These are phyloP conservation scores for Oreochromis aureus DNA, from an alignment of 2,113 vertebrate genomes.

Conservation along the genomic window DNA sequence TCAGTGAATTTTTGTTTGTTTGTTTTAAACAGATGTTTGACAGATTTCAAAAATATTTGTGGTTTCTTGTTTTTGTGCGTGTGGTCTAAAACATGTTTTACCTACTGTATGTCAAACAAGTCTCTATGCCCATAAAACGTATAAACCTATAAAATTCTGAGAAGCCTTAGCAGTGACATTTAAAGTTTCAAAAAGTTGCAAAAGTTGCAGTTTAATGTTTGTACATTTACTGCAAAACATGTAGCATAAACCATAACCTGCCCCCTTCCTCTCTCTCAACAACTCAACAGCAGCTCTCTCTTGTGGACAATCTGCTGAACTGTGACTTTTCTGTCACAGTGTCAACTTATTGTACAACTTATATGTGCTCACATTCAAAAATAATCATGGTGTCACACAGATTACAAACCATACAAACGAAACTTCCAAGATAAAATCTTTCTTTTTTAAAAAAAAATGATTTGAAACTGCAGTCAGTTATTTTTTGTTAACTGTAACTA, in stretches of 20 bases:
- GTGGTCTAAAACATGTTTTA: not conserved
- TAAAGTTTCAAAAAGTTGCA: not conserved
- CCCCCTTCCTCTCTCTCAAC: not conserved
- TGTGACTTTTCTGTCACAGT: not conserved
- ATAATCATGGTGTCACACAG: not conserved
- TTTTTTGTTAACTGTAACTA: not conserved
- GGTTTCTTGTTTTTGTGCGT: not conserved
- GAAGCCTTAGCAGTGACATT: not conserved
- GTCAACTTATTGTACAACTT: not conserved
- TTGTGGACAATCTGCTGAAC: conserved; percentile 9
- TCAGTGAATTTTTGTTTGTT: not conserved
- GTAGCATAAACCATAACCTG: not conserved
- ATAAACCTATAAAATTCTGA: not conserved
- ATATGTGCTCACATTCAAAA: not conserved
- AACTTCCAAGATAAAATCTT: not conserved
- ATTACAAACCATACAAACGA: not conserved
- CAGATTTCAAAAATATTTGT: not conserved
- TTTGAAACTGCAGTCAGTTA: not conserved
- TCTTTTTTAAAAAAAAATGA: rapidly evolving
- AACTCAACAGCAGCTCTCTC: conserved; percentile 32
- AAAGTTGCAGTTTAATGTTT: not conserved
- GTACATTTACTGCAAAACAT: not conserved
- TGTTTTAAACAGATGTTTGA: not conserved
- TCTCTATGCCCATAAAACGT: not conserved
- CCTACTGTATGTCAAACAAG: not conserved